phyloP scores from a whole-genome alignment of 2,888 invertebrate species.

The Brenthis hecate region DNA sequence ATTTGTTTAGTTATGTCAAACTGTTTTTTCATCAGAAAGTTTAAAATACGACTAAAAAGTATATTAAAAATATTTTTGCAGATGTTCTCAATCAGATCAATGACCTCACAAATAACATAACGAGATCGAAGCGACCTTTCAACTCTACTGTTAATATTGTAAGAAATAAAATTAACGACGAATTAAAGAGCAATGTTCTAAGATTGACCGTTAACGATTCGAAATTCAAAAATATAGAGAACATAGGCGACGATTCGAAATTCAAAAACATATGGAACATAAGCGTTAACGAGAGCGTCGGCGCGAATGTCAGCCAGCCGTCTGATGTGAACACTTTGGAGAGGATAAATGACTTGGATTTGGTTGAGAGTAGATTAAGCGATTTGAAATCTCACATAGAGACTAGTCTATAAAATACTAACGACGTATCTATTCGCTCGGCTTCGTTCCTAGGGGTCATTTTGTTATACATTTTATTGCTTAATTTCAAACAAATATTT shows the following conservation, averaged over 20 bases:
- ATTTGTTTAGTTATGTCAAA: too few relatives aligned
- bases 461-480: too few relatives aligned
- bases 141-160: constrained; percentile 35
- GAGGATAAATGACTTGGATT: constrained; percentile 70
- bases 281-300: constrained; percentile 50
- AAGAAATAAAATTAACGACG: constrained; percentile 14
- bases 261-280: constrained; percentile 55
- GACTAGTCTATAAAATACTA: constrained; percentile 59
- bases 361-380: constrained; percentile 67
- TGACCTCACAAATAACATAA: constrained; percentile 58
- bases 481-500: too few relatives aligned
- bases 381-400: constrained; percentile 63
- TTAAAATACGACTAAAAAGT: neutral
- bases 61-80: constrained; percentile 44
- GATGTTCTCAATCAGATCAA: constrained; percentile 71
- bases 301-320: constrained; percentile 54
- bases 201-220: constrained; percentile 51
- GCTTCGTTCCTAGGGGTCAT: too few relatives aligned
- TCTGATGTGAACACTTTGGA: constrained; percentile 70
- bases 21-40: too few relatives aligned
- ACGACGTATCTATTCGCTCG: too few relatives aligned
- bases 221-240: constrained; percentile 53
- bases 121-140: constrained; percentile 39
- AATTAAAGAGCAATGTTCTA: constrained; percentile 43
- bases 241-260: constrained; percentile 47